These are phyloP conservation scores for Chrysocyon brachyurus DNA, from an alignment of 2,797 vertebrate genomes.

Conservation along the genomic window DNA sequence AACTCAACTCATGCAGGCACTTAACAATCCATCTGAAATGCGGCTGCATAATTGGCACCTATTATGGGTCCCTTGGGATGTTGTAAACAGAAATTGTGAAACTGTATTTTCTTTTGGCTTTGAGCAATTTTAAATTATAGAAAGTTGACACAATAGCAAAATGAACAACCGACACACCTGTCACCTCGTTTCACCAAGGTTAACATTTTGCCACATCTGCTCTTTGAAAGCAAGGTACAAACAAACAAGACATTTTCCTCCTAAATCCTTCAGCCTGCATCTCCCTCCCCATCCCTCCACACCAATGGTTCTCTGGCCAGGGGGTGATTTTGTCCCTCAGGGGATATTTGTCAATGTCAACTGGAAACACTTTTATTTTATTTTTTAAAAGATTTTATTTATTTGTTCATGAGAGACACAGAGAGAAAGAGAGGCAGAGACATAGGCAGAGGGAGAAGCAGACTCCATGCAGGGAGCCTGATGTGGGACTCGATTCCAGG, in stretches of 20 bases:
- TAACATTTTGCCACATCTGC: neutral
- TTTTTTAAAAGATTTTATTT: no score
- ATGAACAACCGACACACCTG: neutral
- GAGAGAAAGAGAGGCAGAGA: no score
- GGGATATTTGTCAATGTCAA: neutral
- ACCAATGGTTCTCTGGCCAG: neutral
- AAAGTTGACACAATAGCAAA: neutral
- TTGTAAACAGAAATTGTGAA: neutral
- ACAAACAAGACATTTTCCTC: neutral
- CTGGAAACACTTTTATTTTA: neutral
- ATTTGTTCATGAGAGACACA: no score
- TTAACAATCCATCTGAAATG: neutral
- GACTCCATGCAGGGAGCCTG: no score
- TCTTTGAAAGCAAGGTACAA: constrained; percentile 3
- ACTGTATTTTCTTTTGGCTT: neutral
- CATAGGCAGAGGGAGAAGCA: no score
- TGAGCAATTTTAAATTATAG: neutral
- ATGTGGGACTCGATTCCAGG: no score
- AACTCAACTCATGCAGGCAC: neutral
- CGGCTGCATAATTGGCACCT: neutral
- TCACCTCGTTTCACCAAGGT: neutral
- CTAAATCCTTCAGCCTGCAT: neutral
- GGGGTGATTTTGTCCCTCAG: neutral
- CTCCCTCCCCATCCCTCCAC: neutral
- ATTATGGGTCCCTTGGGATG: neutral